Percentiles rank a stretch among this genome's conserved stretches.
phyloP scores from a whole-genome alignment of 2,113 vertebrate species.

The Erythrocercus mccallii region DNA sequence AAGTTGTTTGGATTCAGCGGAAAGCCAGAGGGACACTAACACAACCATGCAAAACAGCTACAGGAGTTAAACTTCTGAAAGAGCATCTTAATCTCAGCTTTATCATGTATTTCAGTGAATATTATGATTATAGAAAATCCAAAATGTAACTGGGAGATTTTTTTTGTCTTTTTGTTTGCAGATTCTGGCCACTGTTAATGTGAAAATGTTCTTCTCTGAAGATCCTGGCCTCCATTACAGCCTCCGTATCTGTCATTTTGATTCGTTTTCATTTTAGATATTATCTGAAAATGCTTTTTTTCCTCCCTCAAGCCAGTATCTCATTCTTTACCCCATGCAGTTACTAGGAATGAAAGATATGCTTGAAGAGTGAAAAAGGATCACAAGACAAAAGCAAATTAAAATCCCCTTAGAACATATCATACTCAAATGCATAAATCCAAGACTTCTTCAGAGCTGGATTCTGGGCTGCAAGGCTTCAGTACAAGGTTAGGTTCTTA shows the following conservation, averaged over 20 bases:
- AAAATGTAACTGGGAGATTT: background rate
- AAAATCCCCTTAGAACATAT: background rate
- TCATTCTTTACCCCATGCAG: background rate
- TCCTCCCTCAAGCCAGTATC: background rate
- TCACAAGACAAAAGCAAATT: background rate
- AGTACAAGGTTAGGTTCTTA: background rate
- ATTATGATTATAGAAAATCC: constrained; percentile 2
- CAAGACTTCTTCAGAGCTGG: background rate
- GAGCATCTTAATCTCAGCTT: constrained; percentile 7
- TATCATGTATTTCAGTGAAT: background rate
- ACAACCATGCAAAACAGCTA: constrained; percentile 28
- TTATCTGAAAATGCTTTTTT: background rate
- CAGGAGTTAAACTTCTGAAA: constrained; percentile 31
- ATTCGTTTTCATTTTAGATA: background rate
- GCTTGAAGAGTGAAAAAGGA: background rate
- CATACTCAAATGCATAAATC: background rate
- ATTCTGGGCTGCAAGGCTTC: background rate
- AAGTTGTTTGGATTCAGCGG: background rate
- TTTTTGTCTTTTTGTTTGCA: background rate
- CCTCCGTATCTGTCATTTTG: background rate
- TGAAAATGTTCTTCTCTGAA: background rate
- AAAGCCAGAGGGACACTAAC: constrained; percentile 44
- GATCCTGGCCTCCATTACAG: background rate
- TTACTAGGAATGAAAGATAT: background rate
- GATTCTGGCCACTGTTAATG: background rate